Conservation (phyloP, 2,888 invertebrate genomes). For the Spilosoma lubricipeda region DNA sequence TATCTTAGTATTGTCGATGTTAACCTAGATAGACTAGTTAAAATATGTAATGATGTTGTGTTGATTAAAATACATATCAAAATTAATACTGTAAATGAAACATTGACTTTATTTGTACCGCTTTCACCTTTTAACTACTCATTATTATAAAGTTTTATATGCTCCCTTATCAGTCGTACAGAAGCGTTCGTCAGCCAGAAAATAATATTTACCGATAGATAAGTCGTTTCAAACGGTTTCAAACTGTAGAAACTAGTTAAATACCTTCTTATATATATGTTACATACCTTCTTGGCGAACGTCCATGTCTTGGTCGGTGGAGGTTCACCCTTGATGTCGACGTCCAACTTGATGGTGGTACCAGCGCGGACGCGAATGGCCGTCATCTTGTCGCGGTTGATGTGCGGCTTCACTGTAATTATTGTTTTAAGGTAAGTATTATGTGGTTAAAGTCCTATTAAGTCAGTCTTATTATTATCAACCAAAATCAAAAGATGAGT, state of each 20-base stretch:
- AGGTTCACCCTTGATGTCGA: conserved; percentile 98
- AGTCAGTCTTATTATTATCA: too few relatives aligned
- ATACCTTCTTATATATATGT: conserved; percentile 80
- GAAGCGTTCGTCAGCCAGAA: neutral
- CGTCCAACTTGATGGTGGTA: conserved; percentile 95
- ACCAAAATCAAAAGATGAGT: too few relatives aligned
- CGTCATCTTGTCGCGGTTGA: conserved; percentile 97
- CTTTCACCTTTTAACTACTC: too few relatives aligned
- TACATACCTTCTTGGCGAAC: conserved; percentile 86
- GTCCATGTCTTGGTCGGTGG: conserved; percentile 96
- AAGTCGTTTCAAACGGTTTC: too few relatives aligned
- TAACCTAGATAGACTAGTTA: too few relatives aligned
- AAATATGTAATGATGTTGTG: too few relatives aligned
- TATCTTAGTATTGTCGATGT: too few relatives aligned
- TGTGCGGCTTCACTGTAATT: conserved; percentile 94
- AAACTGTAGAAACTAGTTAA: too few relatives aligned
- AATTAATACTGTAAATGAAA: too few relatives aligned
- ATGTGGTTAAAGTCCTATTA: neutral
- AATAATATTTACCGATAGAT: neutral
- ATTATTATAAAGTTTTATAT: too few relatives aligned
- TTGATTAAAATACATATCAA: too few relatives aligned
- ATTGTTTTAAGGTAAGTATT: neutral
- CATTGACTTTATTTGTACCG: too few relatives aligned
- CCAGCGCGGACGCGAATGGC: conserved; percentile 96
- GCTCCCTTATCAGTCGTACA: neutral